These are phyloP conservation scores for Adelphocoris suturalis DNA, from an alignment of 2,888 invertebrate genomes.

Conservation along the genomic window DNA sequence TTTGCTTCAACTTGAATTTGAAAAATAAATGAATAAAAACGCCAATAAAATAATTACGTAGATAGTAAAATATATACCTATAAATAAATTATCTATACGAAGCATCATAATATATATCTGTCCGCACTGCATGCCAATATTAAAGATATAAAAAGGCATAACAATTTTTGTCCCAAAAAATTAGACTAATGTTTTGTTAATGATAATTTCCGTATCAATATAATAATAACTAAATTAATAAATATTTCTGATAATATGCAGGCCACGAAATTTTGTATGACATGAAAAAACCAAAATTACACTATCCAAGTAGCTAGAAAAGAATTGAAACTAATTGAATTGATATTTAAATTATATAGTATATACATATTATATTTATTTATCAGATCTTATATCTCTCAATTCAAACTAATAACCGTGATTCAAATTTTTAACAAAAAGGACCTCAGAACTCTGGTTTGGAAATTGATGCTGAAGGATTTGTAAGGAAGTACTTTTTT, in stretches of 20 bases:
- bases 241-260: conserved; percentile 10
- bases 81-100: conserved; percentile 4
- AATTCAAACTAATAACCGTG: conserved; percentile 72
- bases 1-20: background rate
- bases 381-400: conserved; percentile 75
- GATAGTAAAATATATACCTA: conserved; percentile 33
- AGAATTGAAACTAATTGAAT: conserved; percentile 50
- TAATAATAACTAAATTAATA: background rate
- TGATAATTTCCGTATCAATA: background rate
- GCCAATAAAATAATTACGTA: background rate
- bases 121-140: background rate
- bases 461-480: background rate
- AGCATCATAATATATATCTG: conserved; percentile 1
- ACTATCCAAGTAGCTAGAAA: conserved; percentile 39
- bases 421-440: conserved; percentile 14
- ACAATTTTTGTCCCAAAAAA: background rate
- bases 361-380: conserved; percentile 73
- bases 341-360: conserved; percentile 60
- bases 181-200: background rate
- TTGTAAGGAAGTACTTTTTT: background rate
- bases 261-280: background rate
- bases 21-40: background rate
- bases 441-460: background rate
- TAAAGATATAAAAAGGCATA: background rate
- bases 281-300: background rate